Evolutionary conservation across 2,797 vertebrate species (phyloP).

Genomic region (Phyllotis vaccarum): DNA sequence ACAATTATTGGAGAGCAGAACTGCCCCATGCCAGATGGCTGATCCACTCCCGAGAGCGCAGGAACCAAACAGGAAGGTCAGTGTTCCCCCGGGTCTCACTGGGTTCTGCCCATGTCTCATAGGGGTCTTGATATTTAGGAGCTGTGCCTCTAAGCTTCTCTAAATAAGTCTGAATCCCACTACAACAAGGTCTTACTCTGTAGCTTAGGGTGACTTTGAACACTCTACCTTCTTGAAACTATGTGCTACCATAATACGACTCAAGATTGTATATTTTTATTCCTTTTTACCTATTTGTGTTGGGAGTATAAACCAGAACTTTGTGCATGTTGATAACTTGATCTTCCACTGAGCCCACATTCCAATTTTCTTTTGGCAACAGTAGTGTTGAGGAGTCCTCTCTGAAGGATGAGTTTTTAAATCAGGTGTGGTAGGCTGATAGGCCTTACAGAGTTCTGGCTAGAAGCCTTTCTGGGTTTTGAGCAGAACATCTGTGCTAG

Average conservation of each 20-base stretch:
- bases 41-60: too few species aligned
- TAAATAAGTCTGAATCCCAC: too few species aligned
- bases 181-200: background rate
- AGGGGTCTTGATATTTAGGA: too few species aligned
- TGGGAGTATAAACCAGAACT: background rate
- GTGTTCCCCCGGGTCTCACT: too few species aligned
- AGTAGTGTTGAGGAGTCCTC: background rate
- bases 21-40: too few species aligned
- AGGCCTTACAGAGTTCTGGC: background rate
- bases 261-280: background rate
- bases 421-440: background rate
- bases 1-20: too few species aligned
- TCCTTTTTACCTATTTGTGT: background rate
- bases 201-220: background rate
- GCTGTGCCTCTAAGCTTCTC: too few species aligned
- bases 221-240: background rate
- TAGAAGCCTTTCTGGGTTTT: slow-evolving; percentile 20
- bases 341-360: too few species aligned
- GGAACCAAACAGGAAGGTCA: too few species aligned
- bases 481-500: background rate
- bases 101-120: too few species aligned
- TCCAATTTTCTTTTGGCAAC: background rate
- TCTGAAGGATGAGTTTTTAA: background rate
- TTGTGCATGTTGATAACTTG: background rate
- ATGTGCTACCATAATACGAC: background rate